Conservation (phyloP, 2,797 vertebrate species). For the Hephaestus fuliginosus region DNA sequence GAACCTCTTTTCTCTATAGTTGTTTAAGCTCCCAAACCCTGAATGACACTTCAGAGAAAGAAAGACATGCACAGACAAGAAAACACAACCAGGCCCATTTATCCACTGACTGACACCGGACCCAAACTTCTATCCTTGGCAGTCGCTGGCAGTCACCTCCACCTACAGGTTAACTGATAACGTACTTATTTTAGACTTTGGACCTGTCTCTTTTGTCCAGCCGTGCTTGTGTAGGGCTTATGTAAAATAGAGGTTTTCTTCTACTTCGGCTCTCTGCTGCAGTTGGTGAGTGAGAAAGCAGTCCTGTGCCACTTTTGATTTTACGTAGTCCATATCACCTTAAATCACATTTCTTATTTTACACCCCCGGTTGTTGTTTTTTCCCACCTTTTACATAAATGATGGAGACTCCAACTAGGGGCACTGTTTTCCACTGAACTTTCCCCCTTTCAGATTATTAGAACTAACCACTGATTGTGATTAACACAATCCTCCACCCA, state of each 20-base stretch:
- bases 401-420: neutral
- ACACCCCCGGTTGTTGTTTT: neutral
- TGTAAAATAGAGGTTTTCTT: neutral
- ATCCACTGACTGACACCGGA: conserved; percentile 4
- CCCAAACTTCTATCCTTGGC: neutral
- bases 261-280: neutral
- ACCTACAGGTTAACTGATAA: neutral
- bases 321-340: neutral
- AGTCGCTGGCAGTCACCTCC: neutral
- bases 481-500: conserved; percentile 26
- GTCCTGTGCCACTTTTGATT: neutral
- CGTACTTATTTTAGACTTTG: neutral
- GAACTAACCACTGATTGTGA: neutral
- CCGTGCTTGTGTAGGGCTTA: no score
- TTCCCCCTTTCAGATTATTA: neutral
- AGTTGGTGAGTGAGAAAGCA: neutral
- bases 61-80: conserved; percentile 61
- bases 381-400: no score
- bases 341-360: neutral
- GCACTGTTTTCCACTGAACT: neutral
- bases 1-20: conserved; percentile 33
- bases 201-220: neutral
- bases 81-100: neutral
- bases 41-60: conserved; percentile 63
- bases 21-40: conserved; percentile 43